Percentiles rank a stretch among this genome's conserved stretches.
Conservation (phyloP, 2,888 invertebrate genomes). For the Clostera curtula region DNA sequence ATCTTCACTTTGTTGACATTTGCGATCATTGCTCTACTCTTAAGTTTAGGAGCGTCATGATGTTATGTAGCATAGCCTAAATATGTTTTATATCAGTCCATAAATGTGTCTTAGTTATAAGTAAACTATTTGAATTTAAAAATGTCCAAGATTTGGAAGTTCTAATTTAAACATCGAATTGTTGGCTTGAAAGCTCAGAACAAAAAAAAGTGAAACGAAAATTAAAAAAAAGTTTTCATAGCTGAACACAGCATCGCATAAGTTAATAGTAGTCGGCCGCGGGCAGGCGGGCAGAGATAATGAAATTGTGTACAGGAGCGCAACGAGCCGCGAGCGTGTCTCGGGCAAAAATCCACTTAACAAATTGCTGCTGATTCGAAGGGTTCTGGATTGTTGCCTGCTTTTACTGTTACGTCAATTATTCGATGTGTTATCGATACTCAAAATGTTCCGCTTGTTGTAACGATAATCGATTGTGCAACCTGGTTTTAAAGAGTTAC, state of each 20-base stretch:
- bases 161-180: too few relatives aligned
- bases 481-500: too few relatives aligned
- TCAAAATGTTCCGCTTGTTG: slow-evolving; percentile 38
- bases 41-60: too few relatives aligned
- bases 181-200: too few relatives aligned
- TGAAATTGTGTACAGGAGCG: slow-evolving; percentile 75
- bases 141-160: too few relatives aligned
- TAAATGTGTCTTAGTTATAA: too few relatives aligned
- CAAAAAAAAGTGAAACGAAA: slow-evolving; percentile 13
- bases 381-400: slow-evolving; percentile 72
- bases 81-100: too few relatives aligned
- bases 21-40: too few relatives aligned
- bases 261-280: slow-evolving; percentile 62
- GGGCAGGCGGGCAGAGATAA: slow-evolving; percentile 66
- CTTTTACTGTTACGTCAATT: slow-evolving; percentile 68
- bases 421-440: slow-evolving; percentile 64
- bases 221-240: slow-evolving; percentile 46
- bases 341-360: slow-evolving; percentile 76
- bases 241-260: slow-evolving; percentile 59
- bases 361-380: slow-evolving; percentile 76
- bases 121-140: too few relatives aligned
- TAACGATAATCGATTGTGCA: slow-evolving; percentile 20
- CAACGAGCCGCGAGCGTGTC: slow-evolving; percentile 72
- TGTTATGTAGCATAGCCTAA: too few relatives aligned
- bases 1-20: too few relatives aligned